Conservation (phyloP, 2,888 invertebrate species). For the Heliconius sara region DNA sequence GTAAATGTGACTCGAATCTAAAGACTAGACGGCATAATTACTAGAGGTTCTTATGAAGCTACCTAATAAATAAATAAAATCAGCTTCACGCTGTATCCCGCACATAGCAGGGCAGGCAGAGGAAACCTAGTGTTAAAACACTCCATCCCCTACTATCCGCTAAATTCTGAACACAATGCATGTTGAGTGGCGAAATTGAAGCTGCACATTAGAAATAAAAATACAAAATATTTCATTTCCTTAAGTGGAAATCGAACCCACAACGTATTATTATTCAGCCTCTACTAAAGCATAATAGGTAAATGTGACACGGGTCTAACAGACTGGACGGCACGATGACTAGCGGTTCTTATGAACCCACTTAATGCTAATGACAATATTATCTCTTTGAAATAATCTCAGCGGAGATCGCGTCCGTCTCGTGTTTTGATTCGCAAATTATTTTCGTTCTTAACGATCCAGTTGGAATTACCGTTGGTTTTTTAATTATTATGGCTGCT, state of each 20-base stretch:
- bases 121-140: conserved; percentile 43
- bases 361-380: conserved; percentile 81
- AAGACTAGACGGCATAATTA: conserved; percentile 62
- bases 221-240: too few species aligned
- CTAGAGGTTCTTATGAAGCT: conserved; percentile 74
- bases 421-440: conserved; percentile 57
- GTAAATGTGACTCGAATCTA: conserved; percentile 58
- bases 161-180: too few species aligned
- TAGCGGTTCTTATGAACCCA: conserved; percentile 74
- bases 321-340: conserved; percentile 65
- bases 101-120: too few species aligned
- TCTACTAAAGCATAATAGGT: conserved; percentile 47
- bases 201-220: too few species aligned
- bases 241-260: too few species aligned
- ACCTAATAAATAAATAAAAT: too few species aligned
- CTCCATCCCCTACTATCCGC: too few species aligned
- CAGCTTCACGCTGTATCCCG: too few species aligned
- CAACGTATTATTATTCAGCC: background rate
- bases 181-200: too few species aligned
- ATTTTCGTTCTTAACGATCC: conserved; percentile 35
- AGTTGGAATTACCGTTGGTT: conserved; percentile 5
- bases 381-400: conserved; percentile 77
- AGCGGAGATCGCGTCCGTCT: conserved; percentile 33
- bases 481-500: conserved; percentile 1
- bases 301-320: conserved; percentile 57